Evolutionary conservation across 2,113 vertebrate species (phyloP), one percentile per base, ranked within the genome.

Genomic region (Machaerirhynchus nigripectus): DNA sequence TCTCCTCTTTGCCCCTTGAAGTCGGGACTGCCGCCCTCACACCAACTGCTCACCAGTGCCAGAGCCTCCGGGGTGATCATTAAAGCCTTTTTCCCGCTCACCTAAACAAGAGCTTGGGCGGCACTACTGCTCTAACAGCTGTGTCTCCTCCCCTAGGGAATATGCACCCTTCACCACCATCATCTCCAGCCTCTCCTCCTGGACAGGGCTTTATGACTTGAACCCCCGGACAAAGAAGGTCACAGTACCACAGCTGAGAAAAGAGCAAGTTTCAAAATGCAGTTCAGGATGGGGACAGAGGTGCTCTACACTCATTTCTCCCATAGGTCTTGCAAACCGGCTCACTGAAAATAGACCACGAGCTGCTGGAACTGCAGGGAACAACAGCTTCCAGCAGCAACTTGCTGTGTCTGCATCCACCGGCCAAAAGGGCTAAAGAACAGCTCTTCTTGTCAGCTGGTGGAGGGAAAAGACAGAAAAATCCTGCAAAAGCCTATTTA

Each of bases 21-120:
- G 31, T 27, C 39, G 7, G 37, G n/a, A 22, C 28, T 44, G 47
- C 23, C 15, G 57, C 53, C n/a, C 55, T 52, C 50, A n/a, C 49
- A 13, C 11, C 24, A 4, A 1, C 23, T 13, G 23, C 10, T 17
- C 52, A 6, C 6, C 26, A 0, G 13, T 13, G 40, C 26, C 28
- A 2, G 9, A 11, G 47, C 8, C 33, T 21, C 14, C 1, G 50
- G 7, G 9, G 16, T 2, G 70, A 8, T 15, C 35, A 2, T 35
- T 64, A 35, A 42, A 44, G 44, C 33, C 57, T 28, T 22, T 26
- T 23, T 23, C 13, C 8, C 24, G 3, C 77, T 5, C 31, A 9
- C 31, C 35, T 47, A 22, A 85, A 10, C 10, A 10, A 15, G 12
- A 55, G 35, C 40, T 27, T 2, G 50, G 61, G 60, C 17, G 68